Percentiles rank a stretch among this genome's conserved stretches.
Evolutionary conservation across 2,888 invertebrate species (phyloP).

Genomic region (Plagodis pulveraria): DNA sequence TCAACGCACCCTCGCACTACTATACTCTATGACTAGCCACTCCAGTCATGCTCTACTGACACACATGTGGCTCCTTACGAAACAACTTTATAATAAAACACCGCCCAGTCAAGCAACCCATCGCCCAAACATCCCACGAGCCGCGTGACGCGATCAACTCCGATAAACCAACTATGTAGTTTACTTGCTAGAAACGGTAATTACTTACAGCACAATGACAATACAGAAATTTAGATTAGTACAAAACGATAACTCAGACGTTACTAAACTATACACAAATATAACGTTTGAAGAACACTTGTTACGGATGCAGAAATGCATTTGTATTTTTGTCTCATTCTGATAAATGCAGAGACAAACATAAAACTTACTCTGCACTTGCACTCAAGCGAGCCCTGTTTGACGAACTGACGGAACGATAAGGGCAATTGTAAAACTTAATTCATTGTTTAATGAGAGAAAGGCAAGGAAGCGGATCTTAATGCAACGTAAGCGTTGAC

Average conservation of each 20-base stretch:
- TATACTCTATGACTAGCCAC: constrained; percentile 54
- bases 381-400: constrained; percentile 48
- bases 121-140: too few species aligned
- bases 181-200: constrained; percentile 23
- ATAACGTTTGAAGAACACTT: constrained; percentile 43
- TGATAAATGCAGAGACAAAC: constrained; percentile 79
- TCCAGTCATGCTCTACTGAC: constrained; percentile 48
- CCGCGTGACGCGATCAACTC: too few species aligned
- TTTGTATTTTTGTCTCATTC: constrained; percentile 66
- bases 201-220: constrained; percentile 44
- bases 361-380: constrained; percentile 63
- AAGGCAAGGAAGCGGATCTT: constrained; percentile 20
- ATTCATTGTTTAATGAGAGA: constrained; percentile 20
- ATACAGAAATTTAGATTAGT: constrained; percentile 50
- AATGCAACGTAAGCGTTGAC: constrained; percentile 3
- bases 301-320: constrained; percentile 55
- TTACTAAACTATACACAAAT: constrained; percentile 45
- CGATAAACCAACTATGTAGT: background rate
- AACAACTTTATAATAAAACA: background rate
- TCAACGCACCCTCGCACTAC: constrained; percentile 20
- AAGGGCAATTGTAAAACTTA: constrained; percentile 18
- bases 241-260: constrained; percentile 49
- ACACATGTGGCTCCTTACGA: constrained; percentile 5
- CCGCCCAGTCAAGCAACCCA: background rate
- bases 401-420: constrained; percentile 38